These are phyloP conservation scores for Yoshiicerus persimilis DNA, from an alignment of 1,140 invertebrate genomes.

Conservation along the genomic window DNA sequence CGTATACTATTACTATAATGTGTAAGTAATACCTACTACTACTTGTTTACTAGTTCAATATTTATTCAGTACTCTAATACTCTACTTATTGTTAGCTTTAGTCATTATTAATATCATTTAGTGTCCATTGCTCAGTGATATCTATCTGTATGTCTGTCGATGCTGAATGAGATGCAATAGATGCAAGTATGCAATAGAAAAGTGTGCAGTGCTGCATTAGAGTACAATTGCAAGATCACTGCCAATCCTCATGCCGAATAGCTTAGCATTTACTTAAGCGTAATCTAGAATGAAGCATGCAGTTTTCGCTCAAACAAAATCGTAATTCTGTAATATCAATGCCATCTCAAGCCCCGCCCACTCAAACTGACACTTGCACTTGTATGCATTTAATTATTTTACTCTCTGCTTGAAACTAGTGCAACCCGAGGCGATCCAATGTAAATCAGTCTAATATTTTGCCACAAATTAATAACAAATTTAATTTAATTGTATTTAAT, in stretches of 20 bases:
- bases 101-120: neutral
- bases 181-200: neutral
- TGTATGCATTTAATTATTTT: neutral
- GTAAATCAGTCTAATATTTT: neutral
- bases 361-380: neutral
- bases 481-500: neutral
- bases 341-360: neutral
- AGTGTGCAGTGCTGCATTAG: neutral
- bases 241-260: no score
- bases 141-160: slow-evolving; percentile 7
- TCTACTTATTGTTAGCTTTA: neutral
- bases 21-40: neutral
- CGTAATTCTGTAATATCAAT: neutral
- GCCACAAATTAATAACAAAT: neutral
- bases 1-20: neutral
- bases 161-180: neutral
- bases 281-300: neutral
- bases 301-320: neutral
- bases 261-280: no score
- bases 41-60: neutral
- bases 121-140: neutral
- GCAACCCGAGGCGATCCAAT: neutral
- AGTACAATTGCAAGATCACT: neutral
- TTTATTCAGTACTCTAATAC: neutral
- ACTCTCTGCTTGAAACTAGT: neutral